phyloP scores from a whole-genome alignment of 1,140 invertebrate genomes.

The Ips nitidus region DNA sequence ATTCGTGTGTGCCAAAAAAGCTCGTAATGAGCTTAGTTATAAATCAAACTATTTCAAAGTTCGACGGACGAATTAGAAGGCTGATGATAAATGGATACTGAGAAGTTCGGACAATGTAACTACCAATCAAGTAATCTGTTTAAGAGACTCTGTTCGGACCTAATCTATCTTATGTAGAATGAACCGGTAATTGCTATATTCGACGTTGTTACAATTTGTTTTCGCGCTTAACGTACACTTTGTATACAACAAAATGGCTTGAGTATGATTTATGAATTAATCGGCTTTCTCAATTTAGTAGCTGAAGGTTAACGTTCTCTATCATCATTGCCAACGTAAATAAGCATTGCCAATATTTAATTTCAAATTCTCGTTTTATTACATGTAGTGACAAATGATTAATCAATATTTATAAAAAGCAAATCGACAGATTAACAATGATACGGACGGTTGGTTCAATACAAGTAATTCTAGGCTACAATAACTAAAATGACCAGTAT shows the following conservation, averaged over 20 bases:
- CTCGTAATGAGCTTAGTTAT: slow-evolving; percentile 9
- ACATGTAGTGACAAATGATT: too few species aligned
- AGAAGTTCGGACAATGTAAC: not conserved
- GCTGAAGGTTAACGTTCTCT: slow-evolving; percentile 10
- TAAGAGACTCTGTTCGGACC: not conserved
- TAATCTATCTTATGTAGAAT: not conserved
- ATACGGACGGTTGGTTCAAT: not conserved
- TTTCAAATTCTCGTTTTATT: too few species aligned
- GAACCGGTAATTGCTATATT: not conserved
- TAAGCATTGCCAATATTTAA: not conserved
- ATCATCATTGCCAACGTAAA: not conserved
- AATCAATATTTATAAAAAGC: too few species aligned
- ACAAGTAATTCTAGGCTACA: not conserved
- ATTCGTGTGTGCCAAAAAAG: slow-evolving; percentile 9
- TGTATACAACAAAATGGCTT: too few species aligned
- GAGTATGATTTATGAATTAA: not conserved
- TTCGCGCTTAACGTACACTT: too few species aligned
- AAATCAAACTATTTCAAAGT: slow-evolving; percentile 8
- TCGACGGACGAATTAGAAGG: slow-evolving; percentile 9
- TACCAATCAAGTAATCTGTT: slow-evolving; percentile 5
- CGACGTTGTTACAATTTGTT: too few species aligned
- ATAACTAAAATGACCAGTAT: not conserved
- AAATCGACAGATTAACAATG: not conserved
- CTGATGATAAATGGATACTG: slow-evolving; percentile 16
- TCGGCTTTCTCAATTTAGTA: not conserved